phyloP scores from a whole-genome alignment of 2,888 invertebrate species.

The Dolichopus griseipennis region DNA sequence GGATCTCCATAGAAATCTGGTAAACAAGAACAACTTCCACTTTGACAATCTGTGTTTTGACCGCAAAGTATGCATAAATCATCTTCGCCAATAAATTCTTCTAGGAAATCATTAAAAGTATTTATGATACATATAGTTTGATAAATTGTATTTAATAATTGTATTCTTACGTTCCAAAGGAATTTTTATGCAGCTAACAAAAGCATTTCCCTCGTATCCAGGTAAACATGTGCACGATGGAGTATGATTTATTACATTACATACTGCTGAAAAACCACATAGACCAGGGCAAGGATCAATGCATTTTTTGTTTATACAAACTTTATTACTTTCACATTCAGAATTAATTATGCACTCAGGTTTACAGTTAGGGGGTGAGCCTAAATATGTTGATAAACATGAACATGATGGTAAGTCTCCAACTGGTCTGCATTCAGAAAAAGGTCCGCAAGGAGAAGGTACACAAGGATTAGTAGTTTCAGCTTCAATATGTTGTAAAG shows the following conservation, averaged over 20 bases:
- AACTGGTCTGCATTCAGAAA: conserved; percentile 55
- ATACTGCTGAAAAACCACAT: conserved; percentile 62
- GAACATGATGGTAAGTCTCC: conserved; percentile 48
- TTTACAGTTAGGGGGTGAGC: conserved; percentile 53
- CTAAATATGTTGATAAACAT: conserved; percentile 51
- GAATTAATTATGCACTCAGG: conserved; percentile 50
- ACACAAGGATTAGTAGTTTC: conserved; percentile 50
- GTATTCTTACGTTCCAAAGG: conserved; percentile 48
- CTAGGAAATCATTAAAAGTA: conserved; percentile 42
- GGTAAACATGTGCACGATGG: conserved; percentile 65
- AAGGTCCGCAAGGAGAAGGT: conserved; percentile 60
- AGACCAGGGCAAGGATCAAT: conserved; percentile 61
- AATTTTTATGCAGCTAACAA: conserved; percentile 53
- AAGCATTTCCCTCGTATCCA: conserved; percentile 55
- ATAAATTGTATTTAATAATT: too few relatives aligned
- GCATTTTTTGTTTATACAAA: conserved; percentile 60
- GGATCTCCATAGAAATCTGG: conserved; percentile 66
- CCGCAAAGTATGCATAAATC: conserved; percentile 72
- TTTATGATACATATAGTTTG: conserved; percentile 49
- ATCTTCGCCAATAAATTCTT: conserved; percentile 18
- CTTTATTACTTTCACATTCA: conserved; percentile 49
- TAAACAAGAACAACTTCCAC: conserved; percentile 37
- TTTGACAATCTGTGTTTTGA: conserved; percentile 57
- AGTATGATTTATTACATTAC: conserved; percentile 59
- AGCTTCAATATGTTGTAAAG: conserved; percentile 29